A percentile compares a stretch with the other conserved stretches of the same genome.
Evolutionary conservation across 2,113 vertebrate species (phyloP).

Genomic region (Mustela lutreola): DNA sequence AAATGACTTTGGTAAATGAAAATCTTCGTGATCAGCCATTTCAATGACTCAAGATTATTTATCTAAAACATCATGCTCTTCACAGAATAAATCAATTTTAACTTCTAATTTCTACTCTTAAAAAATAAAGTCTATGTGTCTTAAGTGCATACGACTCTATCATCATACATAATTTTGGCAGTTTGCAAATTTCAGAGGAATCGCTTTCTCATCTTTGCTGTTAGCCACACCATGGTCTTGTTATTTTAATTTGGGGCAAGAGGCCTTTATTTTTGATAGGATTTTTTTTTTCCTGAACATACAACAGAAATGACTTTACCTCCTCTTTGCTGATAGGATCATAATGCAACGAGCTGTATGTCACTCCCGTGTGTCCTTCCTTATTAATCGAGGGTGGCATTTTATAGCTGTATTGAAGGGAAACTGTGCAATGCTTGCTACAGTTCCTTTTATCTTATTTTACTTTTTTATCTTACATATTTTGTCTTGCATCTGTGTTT

Average conservation of each 20-base stretch:
- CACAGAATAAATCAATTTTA: constrained; percentile 18
- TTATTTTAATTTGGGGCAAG: neutral
- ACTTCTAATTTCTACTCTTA: neutral
- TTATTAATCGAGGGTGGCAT: neutral
- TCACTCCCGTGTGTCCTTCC: neutral
- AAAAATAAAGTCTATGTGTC: neutral
- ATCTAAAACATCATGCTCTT: neutral
- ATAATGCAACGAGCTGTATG: neutral
- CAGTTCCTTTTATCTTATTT: neutral
- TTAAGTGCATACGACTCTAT: neutral
- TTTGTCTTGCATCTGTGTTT: neutral
- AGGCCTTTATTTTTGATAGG: neutral
- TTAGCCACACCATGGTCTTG: neutral
- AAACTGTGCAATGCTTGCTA: neutral
- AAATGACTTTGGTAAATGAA: constrained; percentile 28
- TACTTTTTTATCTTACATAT: neutral
- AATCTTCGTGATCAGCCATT: neutral
- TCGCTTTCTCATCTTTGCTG: neutral
- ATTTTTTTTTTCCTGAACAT: neutral
- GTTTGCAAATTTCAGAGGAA: neutral
- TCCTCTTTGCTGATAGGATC: neutral
- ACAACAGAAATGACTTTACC: neutral
- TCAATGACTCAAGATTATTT: neutral
- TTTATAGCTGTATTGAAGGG: neutral
- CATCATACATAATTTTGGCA: neutral